These are phyloP conservation scores for Anthonomus grandis DNA, from an alignment of 1,140 invertebrate species.

Conservation along the genomic window DNA sequence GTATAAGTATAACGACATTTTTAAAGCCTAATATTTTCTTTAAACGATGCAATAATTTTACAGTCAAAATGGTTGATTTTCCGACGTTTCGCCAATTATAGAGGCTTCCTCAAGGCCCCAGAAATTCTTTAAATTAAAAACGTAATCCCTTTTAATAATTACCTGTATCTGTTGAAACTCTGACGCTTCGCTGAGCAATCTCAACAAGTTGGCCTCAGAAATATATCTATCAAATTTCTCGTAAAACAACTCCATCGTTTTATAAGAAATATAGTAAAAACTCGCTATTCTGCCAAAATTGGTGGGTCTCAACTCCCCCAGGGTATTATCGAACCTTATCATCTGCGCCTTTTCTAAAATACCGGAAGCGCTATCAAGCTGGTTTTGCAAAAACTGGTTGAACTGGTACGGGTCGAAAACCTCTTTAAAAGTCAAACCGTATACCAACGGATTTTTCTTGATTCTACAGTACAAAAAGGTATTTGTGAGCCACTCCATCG, in stretches of 20 bases:
- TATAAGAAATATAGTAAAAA: constrained; percentile 97
- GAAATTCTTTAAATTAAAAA: not conserved
- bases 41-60: too few species aligned
- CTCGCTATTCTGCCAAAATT: constrained; percentile 95
- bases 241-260: constrained; percentile 91
- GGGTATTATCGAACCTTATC: constrained; percentile 85
- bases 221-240: constrained; percentile 74
- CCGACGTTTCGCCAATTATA: too few species aligned
- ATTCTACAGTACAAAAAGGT: constrained; percentile 96
- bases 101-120: too few species aligned
- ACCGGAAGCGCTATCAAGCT: constrained; percentile 62
- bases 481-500: constrained; percentile 96
- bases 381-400: constrained; percentile 34
- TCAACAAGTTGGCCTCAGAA: constrained; percentile 83
- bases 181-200: constrained; percentile 84
- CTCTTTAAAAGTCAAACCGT: constrained; percentile 42
- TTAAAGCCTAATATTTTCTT: too few species aligned
- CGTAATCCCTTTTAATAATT: not conserved
- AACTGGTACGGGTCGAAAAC: constrained; percentile 33
- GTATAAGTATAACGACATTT: too few species aligned
- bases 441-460: constrained; percentile 83
- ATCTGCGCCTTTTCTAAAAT: constrained; percentile 89
- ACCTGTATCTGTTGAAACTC: constrained; percentile 98
- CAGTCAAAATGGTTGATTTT: too few species aligned
- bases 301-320: constrained; percentile 69